phyloP scores from a whole-genome alignment of 2,113 vertebrate species.

The Campylomormyrus tamandua region DNA sequence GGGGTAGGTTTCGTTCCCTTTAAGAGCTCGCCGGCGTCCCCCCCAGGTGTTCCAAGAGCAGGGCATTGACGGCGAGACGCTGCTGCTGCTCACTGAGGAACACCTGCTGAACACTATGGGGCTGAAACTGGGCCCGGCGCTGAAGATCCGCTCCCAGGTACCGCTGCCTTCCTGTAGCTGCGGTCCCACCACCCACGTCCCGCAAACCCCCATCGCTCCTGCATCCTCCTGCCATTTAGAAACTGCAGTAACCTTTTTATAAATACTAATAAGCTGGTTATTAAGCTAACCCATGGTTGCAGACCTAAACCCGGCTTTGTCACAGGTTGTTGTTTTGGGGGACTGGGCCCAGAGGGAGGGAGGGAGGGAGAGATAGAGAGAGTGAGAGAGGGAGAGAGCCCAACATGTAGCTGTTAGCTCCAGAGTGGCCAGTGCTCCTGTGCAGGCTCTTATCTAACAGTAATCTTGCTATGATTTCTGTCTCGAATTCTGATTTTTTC shows the following conservation, averaged over 20 bases:
- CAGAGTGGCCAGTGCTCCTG: background rate
- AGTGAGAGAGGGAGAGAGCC: too few relatives aligned
- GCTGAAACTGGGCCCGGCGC: slow-evolving; percentile 87
- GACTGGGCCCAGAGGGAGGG: background rate
- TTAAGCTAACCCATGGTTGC: background rate
- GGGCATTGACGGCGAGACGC: slow-evolving; percentile 91
- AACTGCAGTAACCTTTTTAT: background rate
- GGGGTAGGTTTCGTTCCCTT: background rate
- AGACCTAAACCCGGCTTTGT: background rate
- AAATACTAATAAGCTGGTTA: background rate
- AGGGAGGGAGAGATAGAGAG: background rate
- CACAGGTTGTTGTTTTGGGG: background rate
- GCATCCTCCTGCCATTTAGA: background rate
- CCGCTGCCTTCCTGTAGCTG: background rate
- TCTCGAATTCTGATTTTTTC: background rate
- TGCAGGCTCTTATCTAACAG: background rate
- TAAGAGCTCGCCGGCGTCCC: background rate
- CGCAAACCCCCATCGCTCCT: background rate
- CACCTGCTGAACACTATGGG: slow-evolving; percentile 93
- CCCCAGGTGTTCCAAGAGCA: slow-evolving; percentile 91
- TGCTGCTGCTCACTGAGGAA: slow-evolving; percentile 89
- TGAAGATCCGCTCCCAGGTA: slow-evolving; percentile 96
- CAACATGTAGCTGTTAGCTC: background rate
- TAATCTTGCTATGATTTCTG: background rate
- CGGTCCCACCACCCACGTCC: background rate